Base-by-base conservation (phyloP, 2,888 invertebrate species). In the Laothoe populi region DNA sequence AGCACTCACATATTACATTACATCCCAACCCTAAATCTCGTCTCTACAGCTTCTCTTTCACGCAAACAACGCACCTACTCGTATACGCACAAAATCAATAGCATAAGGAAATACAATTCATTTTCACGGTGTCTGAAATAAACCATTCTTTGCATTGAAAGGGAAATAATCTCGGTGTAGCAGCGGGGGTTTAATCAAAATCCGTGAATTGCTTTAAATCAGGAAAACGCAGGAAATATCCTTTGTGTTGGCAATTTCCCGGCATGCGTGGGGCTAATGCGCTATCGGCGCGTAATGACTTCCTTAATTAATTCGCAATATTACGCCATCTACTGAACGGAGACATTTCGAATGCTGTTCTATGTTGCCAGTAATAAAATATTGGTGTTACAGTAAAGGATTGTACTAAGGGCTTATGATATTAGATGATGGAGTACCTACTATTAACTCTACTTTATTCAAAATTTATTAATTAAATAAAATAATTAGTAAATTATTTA, bases 201-300 rank as follows among this genome's bases (percentile, higher is more conserved):
- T 91, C 90, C 84, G 86, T 86, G 92, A 91, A 92, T 92, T 91
- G 92, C 91, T 92, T 92, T 92, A 92, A 92, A 92, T 91, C 91
- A 86, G 86, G 90, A 92, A 92, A 92, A 91, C 90, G 90, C 88
- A 90, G 92, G 92, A 91, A 90, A 92, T 90, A 90, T 88, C 89
- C 86, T 89, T 92, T 92, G 92, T 91, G 90, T 76, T 81, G 88
- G 84, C 87, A 90, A 91, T 92, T 92, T 92, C 88, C 90, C 86
- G 78, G 82, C 88, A 84, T 88, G 90, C 90, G 91, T 90, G 88
- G 79, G 82, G 84, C 85, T 89, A 89, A 90, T 90, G 84, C 85
- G 88, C 85, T 88, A 90, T 92, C 90, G 90, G 84, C 78, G 85
- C 83, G 90, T 92, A 92, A 92, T 92, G 87, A 92, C 92, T 92